Evolutionary conservation across 2,797 vertebrate species (phyloP), one percentile per base, ranked within the genome.

Genomic region (Microcaecilia unicolor): DNA sequence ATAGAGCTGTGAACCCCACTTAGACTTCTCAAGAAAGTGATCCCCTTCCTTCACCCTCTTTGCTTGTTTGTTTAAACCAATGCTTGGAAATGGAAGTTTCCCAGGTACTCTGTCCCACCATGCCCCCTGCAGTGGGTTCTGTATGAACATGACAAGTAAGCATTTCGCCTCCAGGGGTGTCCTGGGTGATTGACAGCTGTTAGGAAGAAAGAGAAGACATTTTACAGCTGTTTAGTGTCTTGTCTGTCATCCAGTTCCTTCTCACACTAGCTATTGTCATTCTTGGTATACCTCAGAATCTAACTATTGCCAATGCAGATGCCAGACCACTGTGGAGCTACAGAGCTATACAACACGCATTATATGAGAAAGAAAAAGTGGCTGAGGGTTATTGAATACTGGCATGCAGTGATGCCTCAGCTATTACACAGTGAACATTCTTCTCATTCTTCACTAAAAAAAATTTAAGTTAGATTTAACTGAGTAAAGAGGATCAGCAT

Each of bases 181-280:
- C 69, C 64, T 70, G 44, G 27, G 62, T 95, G 94, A 97, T 83
- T 97, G 93, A 91, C 89, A 92, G 76, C 76, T 85, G 73, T 81
- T 90, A 78, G 70, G 45, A 63, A 76, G 75, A 69, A 74, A 74
- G 72, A 58, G 75, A 63, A 81, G 83, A 88, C 81, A 84, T 66
- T 88, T 83, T 81, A 83, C 89, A 92, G 94, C 83, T 90, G 85
- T 85, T 84, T 81, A 70, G 66, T 67, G 73, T 80, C 49, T 80
- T 70, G 38, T 57, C 57, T 58, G 34, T 66, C 69, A 63, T 41
- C 62, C 48, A 64, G n/a, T 70, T 85, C 76, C 57, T 66, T 73
- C 36, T 25, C 44, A 48, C 37, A 51, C 31, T 44, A 37, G 27
- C 70, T 53, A 71, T 72, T 85, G 75, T 82, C 42, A 77, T 80